These are phyloP conservation scores for Lepidochitona cinerea DNA, from an alignment of 2,888 invertebrate species.

Conservation along the genomic window DNA sequence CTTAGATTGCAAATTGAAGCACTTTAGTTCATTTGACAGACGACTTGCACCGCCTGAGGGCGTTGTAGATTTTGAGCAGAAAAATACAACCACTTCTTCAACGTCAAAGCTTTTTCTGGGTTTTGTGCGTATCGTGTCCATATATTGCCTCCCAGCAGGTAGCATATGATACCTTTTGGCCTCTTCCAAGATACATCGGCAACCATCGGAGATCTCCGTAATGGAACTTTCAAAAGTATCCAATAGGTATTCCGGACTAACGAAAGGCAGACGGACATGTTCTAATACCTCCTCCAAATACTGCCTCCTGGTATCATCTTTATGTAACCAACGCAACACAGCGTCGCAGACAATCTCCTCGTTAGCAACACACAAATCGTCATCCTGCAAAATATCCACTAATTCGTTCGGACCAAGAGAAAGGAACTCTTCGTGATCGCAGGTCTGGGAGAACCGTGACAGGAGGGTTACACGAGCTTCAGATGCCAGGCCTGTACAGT, in stretches of 20 bases:
- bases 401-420: slow-evolving; percentile 81
- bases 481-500: slow-evolving; percentile 79
- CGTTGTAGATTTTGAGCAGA: slow-evolving; percentile 51
- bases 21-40: slow-evolving; percentile 39
- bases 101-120: slow-evolving; percentile 41
- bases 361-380: slow-evolving; percentile 88
- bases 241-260: slow-evolving; percentile 53
- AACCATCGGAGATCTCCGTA: slow-evolving; percentile 33
- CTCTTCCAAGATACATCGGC: slow-evolving; percentile 42
- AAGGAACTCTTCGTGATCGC: slow-evolving; percentile 49
- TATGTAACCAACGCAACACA: slow-evolving; percentile 79
- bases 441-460: slow-evolving; percentile 50
- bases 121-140: slow-evolving; percentile 38
- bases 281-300: slow-evolving; percentile 71
- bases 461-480: slow-evolving; percentile 81
- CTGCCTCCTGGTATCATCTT: slow-evolving; percentile 75
- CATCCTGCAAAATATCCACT: slow-evolving; percentile 81
- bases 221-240: slow-evolving; percentile 38
- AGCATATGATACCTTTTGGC: slow-evolving; percentile 52
- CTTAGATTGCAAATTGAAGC: slow-evolving; percentile 51
- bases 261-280: slow-evolving; percentile 50
- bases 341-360: slow-evolving; percentile 86
- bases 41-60: neutral
- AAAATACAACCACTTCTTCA: slow-evolving; percentile 48
- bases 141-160: slow-evolving; percentile 41